A percentile compares a stretch with the other conserved stretches of the same genome.
Conservation (phyloP, 53 echinoderm and acorn worm genomes). For the Zoroaster sp. region DNA sequence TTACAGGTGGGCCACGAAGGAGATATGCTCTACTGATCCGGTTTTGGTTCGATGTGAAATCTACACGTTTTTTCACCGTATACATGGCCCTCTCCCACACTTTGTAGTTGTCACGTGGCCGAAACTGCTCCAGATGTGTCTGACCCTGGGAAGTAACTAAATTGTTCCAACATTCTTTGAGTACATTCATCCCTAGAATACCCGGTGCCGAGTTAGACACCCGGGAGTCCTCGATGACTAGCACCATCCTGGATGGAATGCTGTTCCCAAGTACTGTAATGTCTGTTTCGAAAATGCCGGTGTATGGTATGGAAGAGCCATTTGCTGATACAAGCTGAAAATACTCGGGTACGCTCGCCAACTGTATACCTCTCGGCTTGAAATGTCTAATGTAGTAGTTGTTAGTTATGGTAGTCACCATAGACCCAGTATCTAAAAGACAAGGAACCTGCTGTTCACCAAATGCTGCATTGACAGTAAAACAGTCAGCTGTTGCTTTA, state of each 20-base stretch:
- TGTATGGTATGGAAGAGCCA: background rate
- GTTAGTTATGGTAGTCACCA: too few relatives aligned
- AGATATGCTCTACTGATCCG: slow-evolving; percentile 2
- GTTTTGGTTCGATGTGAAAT: background rate
- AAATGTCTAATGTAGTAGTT: too few relatives aligned
- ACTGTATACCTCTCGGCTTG: too few relatives aligned
- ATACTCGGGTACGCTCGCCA: too few relatives aligned
- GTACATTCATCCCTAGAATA: background rate
- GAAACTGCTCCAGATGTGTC: background rate
- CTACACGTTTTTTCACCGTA: background rate
- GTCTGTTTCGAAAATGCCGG: background rate
- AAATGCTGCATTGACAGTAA: too few relatives aligned
- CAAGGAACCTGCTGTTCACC: too few relatives aligned
- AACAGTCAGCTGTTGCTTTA: too few relatives aligned
- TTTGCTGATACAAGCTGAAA: background rate
- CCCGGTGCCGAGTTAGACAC: background rate
- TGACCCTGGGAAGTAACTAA: background rate
- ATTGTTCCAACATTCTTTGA: slow-evolving; percentile 8
- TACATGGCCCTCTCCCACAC: slow-evolving; percentile 26
- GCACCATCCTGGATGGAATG: background rate
- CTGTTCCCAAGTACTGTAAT: background rate
- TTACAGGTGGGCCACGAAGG: background rate
- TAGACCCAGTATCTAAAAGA: too few relatives aligned
- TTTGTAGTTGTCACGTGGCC: background rate
- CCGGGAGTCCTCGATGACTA: too few relatives aligned